Evolutionary conservation across 2,888 invertebrate genomes (phyloP), one percentile per base, ranked within the genome.

Genomic region (Pseudococcus viburni): DNA sequence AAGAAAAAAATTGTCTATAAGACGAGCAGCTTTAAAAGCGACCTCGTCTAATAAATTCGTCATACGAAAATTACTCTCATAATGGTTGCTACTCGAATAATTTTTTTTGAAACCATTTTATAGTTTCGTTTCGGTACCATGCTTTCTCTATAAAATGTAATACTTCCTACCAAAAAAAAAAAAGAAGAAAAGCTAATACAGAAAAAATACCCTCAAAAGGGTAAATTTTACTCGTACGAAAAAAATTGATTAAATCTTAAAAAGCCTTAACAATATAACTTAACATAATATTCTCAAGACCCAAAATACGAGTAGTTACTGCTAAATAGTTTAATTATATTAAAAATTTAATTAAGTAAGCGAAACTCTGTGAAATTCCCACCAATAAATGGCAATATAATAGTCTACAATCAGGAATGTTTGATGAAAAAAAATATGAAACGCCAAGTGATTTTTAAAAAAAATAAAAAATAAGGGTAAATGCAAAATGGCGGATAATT

Each of bases 101-200:
- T 7, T 64, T 64, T 64, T 64, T 64, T 77, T 46, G 46, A 83
- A 83, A 83, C 80, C 80, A 83, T 73, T 73, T 26, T 33, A 83
- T 83, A 83, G 80, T 83, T 83, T 83, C 80, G 39, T 77, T 26
- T 77, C 77, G 46, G 42, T 83, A 83, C 80, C 19, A 22, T 83
- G 46, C 46, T 39, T 33, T 83, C 26, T 46, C 39, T 77, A 77
- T 5, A n/a, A n/a, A n/a, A 83, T 46, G 80, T 77, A 77, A 42
- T 42, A 42, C 33, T 42, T 42, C 42, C 9, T 42, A 42, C 42
- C 9, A 77, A 17, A 33, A 1, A 73, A 8, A 12, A 39, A 33
- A 1, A 73, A 73, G 3, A 33, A n/a, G n/a, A n/a, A n/a, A n/a
- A n/a, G n/a, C n/a, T n/a, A n/a, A n/a, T n/a, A n/a, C n/a, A n/a